Conservation (phyloP, 2,113 vertebrate species). For the Rallus limicola region DNA sequence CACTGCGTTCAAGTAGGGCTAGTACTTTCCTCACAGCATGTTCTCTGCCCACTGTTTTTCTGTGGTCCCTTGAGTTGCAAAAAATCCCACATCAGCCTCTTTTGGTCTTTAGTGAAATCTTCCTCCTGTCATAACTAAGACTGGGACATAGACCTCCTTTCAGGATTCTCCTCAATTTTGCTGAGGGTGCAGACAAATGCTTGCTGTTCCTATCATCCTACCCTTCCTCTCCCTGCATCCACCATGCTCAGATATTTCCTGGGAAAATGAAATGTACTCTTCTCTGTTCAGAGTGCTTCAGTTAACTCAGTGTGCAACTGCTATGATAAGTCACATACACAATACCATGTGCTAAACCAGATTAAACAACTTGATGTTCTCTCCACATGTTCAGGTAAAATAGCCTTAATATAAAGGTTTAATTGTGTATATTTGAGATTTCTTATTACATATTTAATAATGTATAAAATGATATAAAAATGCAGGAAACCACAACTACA, state of each 20-base stretch:
- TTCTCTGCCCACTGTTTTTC: neutral
- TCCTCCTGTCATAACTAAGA: neutral
- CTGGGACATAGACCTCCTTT: neutral
- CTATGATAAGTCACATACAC: neutral
- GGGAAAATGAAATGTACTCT: neutral
- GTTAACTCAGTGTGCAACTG: neutral
- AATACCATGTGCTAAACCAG: neutral
- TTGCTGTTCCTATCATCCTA: neutral
- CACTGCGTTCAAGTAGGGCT: fast-evolving
- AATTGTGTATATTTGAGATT: neutral
- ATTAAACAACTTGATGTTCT: neutral
- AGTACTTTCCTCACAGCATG: neutral
- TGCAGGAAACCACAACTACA: neutral
- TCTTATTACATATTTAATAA: neutral
- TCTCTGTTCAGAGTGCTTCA: neutral
- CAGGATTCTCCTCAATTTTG: neutral
- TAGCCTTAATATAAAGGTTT: neutral
- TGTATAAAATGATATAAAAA: no score
- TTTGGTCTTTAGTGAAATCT: neutral
- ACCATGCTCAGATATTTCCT: neutral
- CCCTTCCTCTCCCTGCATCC: neutral
- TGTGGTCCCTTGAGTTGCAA: neutral
- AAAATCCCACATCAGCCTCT: neutral
- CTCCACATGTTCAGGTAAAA: neutral
- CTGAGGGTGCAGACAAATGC: neutral